These are phyloP conservation scores for Phortica magna DNA, from an alignment of 2,888 invertebrate genomes.

Conservation along the genomic window DNA sequence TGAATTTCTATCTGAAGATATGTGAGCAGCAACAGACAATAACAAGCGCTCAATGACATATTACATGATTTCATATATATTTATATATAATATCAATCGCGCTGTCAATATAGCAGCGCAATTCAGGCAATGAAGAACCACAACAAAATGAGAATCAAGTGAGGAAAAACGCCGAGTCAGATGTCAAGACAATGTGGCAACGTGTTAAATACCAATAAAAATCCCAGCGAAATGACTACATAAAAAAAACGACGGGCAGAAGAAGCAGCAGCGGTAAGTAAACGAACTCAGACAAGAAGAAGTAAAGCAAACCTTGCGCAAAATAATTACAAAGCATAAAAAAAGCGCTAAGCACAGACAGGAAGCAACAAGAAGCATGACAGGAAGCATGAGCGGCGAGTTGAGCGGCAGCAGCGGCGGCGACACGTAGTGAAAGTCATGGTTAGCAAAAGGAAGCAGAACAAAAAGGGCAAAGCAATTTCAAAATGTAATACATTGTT, in stretches of 20 bases:
- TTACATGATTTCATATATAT: too few relatives aligned
- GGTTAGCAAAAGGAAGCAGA: neutral
- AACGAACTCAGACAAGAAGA: neutral
- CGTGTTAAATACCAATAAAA: conserved; percentile 19
- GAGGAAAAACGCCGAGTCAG: neutral
- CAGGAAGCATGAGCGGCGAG: neutral
- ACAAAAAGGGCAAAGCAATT: conserved; percentile 32
- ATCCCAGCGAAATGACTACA: neutral
- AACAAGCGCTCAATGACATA: too few relatives aligned
- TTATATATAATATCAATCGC: too few relatives aligned
- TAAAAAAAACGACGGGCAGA: neutral
- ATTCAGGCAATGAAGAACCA: neutral
- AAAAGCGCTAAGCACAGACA: conserved; percentile 1
- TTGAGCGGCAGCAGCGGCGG: neutral
- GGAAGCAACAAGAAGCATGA: conserved; percentile 10
- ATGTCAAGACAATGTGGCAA: conserved; percentile 16
- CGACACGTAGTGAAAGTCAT: neutral
- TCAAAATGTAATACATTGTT: conserved; percentile 24
- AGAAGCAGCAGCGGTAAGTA: neutral
- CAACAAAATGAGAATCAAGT: neutral
- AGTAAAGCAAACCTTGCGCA: neutral
- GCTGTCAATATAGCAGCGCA: neutral
- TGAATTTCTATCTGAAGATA: too few relatives aligned
- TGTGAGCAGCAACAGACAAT: too few relatives aligned
- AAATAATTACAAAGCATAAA: conserved; percentile 8